Percentiles rank a stretch among this genome's conserved stretches.
phyloP scores from a whole-genome alignment of 2,797 vertebrate species.

The Danio kyathit region DNA sequence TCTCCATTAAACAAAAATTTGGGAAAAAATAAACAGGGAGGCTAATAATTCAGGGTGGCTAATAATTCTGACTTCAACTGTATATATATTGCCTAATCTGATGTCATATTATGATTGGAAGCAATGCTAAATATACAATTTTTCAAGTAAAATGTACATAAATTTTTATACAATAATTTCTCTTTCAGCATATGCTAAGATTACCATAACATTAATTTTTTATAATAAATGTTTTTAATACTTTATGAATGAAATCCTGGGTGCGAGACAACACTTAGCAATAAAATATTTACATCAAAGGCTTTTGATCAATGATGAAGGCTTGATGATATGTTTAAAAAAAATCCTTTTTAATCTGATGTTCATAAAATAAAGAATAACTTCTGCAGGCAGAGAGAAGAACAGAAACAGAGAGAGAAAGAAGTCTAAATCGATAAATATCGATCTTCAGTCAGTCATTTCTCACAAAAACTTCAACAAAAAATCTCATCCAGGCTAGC shows the following conservation, averaged over 20 bases:
- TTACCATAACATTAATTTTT: background rate
- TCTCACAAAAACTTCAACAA: slow-evolving; percentile 52
- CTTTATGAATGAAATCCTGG: background rate
- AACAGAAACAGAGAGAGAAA: slow-evolving; percentile 30
- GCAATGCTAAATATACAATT: background rate
- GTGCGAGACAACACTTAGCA: background rate
- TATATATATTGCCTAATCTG: no score
- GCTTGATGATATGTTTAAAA: background rate
- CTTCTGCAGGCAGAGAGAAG: background rate
- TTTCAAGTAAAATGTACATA: background rate
- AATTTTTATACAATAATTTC: background rate
- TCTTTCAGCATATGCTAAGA: background rate
- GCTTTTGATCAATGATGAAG: background rate
- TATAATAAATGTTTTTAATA: background rate
- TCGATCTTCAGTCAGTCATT: slow-evolving; percentile 62
- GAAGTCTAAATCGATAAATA: slow-evolving; percentile 62
- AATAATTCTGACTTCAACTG: no score
- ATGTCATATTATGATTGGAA: background rate
- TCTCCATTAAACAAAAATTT: no score
- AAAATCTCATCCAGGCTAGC: slow-evolving; percentile 49
- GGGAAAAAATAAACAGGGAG: no score
- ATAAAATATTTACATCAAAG: background rate
- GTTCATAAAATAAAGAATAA: background rate
- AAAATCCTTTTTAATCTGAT: background rate
- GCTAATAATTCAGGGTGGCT: no score